These are phyloP conservation scores for Acleris emargana DNA, from an alignment of 2,888 invertebrate species.

Conservation along the genomic window DNA sequence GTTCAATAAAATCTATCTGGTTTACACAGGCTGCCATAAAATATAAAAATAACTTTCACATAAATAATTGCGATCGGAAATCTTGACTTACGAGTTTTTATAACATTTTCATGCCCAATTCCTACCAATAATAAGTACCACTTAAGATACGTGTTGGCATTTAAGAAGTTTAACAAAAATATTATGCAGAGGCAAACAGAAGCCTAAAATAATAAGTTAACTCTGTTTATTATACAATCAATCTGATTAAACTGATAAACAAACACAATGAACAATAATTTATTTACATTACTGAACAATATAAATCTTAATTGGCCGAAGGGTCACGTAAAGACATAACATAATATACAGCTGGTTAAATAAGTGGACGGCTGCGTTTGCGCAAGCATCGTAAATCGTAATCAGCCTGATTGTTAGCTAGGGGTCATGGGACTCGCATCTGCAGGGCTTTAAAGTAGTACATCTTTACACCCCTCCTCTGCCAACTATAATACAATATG, in stretches of 20 bases:
- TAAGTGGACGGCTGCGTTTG: slow-evolving; percentile 21
- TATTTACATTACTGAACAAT: slow-evolving; percentile 27
- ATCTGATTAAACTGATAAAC: slow-evolving; percentile 9
- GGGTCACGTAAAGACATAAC: slow-evolving; percentile 34
- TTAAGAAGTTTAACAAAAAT: too few relatives aligned
- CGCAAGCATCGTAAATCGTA: slow-evolving; percentile 35
- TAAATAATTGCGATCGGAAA: not conserved
- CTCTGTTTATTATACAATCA: too few relatives aligned
- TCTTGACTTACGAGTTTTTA: not conserved
- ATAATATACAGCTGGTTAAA: slow-evolving; percentile 26
- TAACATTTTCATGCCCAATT: slow-evolving; percentile 4
- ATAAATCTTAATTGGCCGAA: slow-evolving; percentile 34
- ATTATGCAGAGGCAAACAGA: too few relatives aligned
- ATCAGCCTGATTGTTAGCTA: slow-evolving; percentile 34
- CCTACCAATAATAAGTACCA: too few relatives aligned
- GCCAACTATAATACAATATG: too few relatives aligned
- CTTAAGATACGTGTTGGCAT: too few relatives aligned
- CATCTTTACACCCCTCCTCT: not conserved
- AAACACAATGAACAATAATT: slow-evolving; percentile 26
- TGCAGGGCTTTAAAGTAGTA: not conserved
- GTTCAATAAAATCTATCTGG: not conserved
- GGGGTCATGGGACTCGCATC: slow-evolving; percentile 28
- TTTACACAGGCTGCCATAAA: not conserved
- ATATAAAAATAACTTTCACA: slow-evolving; percentile 3
- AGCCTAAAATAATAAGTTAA: too few relatives aligned